Percentiles rank a stretch among this genome's conserved stretches.
Evolutionary conservation across 2,113 vertebrate genomes (phyloP).

Genomic region (Pitta sordida): DNA sequence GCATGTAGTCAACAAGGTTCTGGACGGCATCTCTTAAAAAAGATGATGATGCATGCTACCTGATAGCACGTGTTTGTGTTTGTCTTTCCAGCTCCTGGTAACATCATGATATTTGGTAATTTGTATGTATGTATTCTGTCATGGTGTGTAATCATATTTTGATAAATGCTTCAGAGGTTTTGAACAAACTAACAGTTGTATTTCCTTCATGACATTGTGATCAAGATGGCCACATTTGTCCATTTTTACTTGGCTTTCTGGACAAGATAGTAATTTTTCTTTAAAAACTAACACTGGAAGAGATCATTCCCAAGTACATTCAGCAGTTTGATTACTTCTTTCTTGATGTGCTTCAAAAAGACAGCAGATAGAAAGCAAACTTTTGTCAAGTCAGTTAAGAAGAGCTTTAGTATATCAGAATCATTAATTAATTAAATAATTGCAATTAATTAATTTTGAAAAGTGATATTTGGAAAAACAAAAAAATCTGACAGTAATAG

Average conservation of each 20-base stretch:
- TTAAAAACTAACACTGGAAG: neutral
- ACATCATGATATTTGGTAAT: neutral
- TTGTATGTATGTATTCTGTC: neutral
- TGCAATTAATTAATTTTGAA: neutral
- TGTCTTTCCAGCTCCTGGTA: neutral
- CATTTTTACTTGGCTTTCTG: neutral
- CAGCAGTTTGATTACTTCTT: neutral
- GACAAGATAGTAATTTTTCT: neutral
- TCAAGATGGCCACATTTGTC: neutral
- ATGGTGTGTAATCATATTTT: neutral
- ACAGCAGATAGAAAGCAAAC: neutral
- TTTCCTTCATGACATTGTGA: neutral
- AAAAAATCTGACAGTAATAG: neutral
- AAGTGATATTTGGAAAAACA: neutral
- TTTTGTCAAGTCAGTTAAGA: neutral
- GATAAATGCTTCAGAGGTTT: neutral
- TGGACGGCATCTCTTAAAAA: neutral
- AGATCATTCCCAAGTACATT: neutral
- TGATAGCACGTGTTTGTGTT: neutral
- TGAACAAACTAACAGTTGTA: neutral
- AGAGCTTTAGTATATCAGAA: neutral
- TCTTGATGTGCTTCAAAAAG: neutral
- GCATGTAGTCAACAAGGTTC: neutral
- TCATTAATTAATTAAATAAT: neutral
- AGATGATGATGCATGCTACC: neutral